Conservation (phyloP, 2,113 vertebrate genomes). For the Saguinus midas region DNA sequence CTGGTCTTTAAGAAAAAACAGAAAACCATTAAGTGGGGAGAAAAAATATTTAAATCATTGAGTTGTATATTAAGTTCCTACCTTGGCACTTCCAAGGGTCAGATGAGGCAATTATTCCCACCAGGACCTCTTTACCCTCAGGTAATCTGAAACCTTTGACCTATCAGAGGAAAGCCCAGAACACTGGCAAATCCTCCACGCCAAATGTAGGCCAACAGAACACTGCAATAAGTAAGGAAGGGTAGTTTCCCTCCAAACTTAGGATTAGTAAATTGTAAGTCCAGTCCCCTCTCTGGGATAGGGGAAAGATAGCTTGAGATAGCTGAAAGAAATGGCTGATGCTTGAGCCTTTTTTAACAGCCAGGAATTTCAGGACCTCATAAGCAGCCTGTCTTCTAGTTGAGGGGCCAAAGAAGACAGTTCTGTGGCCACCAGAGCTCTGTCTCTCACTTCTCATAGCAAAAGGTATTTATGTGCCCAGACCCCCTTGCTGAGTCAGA, state of each 20-base stretch:
- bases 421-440: neutral
- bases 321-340: neutral
- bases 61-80: neutral
- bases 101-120: neutral
- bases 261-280: neutral
- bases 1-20: neutral
- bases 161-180: neutral
- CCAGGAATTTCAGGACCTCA: neutral
- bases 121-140: neutral
- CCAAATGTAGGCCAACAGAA: neutral
- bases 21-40: neutral
- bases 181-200: neutral
- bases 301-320: neutral
- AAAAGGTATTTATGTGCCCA: neutral
- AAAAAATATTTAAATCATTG: neutral
- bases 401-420: neutral
- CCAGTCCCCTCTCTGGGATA: neutral
- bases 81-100: neutral
- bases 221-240: neutral
- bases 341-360: neutral
- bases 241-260: neutral
- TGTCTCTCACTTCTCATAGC: neutral
- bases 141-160: neutral
- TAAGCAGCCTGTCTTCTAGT: neutral
- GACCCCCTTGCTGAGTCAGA: neutral